phyloP scores from a whole-genome alignment of 1,140 invertebrate species.

The Papilio xuthus region DNA sequence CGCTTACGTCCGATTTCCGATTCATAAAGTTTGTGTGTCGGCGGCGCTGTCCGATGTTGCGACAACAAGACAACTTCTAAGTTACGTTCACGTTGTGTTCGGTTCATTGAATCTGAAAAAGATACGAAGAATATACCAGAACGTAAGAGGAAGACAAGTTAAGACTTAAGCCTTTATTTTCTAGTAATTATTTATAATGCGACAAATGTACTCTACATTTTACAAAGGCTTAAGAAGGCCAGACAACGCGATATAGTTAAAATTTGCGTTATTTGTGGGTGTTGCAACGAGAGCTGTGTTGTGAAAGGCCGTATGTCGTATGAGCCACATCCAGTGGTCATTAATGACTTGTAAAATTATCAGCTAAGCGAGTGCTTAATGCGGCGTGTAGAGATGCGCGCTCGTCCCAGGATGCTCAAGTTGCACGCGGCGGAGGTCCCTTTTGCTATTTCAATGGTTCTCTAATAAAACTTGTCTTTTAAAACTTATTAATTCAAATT shows the following conservation, averaged over 20 bases:
- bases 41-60: neutral
- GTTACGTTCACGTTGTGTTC: conserved; percentile 15
- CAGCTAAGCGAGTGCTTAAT: neutral
- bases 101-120: neutral
- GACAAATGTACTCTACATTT: neutral
- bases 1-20: neutral
- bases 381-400: neutral
- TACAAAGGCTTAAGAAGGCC: neutral
- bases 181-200: neutral
- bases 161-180: neutral
- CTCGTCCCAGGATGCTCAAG: neutral
- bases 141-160: neutral
- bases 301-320: neutral
- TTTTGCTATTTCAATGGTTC: neutral
- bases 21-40: conserved; percentile 7
- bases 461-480: neutral
- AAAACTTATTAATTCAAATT: too few relatives aligned
- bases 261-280: neutral
- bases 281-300: neutral
- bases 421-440: neutral
- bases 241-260: neutral
- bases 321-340: neutral
- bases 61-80: neutral
- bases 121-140: neutral
- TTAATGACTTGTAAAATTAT: neutral